A percentile compares a stretch with the other conserved stretches of the same genome.
phyloP scores from a whole-genome alignment of 2,888 invertebrate species.

The Vandiemenella viatica region DNA sequence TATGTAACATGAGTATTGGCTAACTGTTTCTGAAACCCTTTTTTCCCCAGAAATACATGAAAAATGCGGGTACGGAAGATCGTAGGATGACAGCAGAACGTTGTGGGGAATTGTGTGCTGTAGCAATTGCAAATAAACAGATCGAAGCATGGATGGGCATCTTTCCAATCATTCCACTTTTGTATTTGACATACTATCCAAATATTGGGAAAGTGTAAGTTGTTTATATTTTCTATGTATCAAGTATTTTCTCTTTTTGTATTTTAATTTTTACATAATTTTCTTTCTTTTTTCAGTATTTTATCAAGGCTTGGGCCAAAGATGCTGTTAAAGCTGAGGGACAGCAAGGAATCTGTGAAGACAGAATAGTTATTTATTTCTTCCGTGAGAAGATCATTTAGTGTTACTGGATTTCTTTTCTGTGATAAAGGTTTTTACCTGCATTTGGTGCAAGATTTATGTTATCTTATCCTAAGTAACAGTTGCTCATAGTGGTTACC shows the following conservation, averaged over 20 bases:
- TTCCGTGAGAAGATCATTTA: no score
- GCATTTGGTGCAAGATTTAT: no score
- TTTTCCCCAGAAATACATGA: constrained; percentile 23
- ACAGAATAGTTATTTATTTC: no score
- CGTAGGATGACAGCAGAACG: constrained; percentile 32
- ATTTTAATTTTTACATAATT: neutral
- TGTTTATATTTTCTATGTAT: constrained; percentile 6
- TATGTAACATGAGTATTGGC: no score
- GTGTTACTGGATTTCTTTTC: no score
- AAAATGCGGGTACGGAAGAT: constrained; percentile 23
- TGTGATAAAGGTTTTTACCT: no score
- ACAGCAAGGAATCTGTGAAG: constrained; percentile 23
- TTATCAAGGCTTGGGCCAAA: constrained; percentile 28
- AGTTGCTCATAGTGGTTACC: no score
- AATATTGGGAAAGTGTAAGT: constrained; percentile 32
- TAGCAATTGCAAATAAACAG: constrained; percentile 35
- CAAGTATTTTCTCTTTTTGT: constrained; percentile 6
- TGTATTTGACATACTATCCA: constrained; percentile 47
- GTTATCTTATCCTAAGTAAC: no score
- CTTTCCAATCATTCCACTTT: constrained; percentile 42
- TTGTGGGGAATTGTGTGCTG: constrained; percentile 32
- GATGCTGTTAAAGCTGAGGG: constrained; percentile 29
- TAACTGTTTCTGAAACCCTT: no score
- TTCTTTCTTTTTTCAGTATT: constrained; percentile 24
- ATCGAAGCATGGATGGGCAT: constrained; percentile 54